phyloP scores from a whole-genome alignment of 2,113 vertebrate species.

The Malurus cyaneus region DNA sequence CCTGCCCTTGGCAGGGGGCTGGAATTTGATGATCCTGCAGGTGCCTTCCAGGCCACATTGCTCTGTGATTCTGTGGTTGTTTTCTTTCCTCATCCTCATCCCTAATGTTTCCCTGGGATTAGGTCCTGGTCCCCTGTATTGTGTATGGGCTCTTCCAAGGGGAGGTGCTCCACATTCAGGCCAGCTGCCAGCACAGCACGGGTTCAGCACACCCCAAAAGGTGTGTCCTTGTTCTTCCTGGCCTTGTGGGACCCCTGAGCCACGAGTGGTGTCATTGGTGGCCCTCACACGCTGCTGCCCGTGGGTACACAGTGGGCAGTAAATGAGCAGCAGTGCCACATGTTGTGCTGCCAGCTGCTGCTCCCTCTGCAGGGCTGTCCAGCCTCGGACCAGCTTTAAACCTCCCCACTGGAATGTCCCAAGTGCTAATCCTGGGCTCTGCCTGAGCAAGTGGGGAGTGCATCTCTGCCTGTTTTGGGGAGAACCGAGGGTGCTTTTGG shows the following conservation, averaged over 20 bases:
- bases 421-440: not conserved
- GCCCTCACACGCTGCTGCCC: not conserved
- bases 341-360: not conserved
- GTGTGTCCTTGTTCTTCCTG: not conserved
- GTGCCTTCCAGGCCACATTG: not conserved
- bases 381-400: not conserved
- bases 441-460: not conserved
- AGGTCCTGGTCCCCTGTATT: rapidly evolving
- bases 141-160: not conserved
- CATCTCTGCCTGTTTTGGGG: not conserved
- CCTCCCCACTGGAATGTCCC: not conserved
- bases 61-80: not conserved
- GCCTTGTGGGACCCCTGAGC: not conserved
- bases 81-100: not conserved
- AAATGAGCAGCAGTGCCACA: constrained; percentile 43
- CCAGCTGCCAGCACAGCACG: not conserved
- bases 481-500: not conserved
- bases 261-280: rapidly evolving
- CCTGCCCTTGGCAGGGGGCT: not conserved
- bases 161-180: not conserved
- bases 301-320: not conserved
- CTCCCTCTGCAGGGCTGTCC: not conserved
- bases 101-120: not conserved
- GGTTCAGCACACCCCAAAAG: not conserved
- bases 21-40: not conserved